Percentiles rank a stretch among this genome's conserved stretches.
Evolutionary conservation across 2,113 vertebrate species (phyloP).

Genomic region (Ctenomys sociabilis): DNA sequence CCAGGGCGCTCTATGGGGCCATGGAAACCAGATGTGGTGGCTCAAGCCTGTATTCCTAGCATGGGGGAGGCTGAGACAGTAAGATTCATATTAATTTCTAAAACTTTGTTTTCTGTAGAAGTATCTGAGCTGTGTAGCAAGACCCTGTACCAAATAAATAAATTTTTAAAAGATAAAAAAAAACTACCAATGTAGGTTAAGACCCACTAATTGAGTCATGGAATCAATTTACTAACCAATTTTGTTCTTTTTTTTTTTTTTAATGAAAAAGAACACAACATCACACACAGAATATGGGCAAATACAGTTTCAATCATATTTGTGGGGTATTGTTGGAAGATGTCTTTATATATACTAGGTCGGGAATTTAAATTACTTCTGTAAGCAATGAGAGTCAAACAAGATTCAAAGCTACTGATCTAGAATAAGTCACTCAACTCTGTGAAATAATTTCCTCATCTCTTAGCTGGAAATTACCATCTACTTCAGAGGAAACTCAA

Average conservation of each 20-base stretch:
- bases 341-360: background rate
- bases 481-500: background rate
- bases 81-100: too few relatives aligned
- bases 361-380: slow-evolving; percentile 52
- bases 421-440: background rate
- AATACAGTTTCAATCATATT: background rate
- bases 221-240: background rate
- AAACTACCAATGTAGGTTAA: background rate
- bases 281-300: background rate
- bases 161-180: background rate
- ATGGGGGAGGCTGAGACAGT: too few relatives aligned
- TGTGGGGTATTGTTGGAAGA: background rate
- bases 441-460: background rate
- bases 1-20: too few relatives aligned
- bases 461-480: slow-evolving; percentile 7
- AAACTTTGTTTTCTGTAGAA: too few relatives aligned
- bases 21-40: too few relatives aligned
- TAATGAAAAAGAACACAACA: background rate
- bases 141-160: too few relatives aligned
- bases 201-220: background rate
- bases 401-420: background rate
- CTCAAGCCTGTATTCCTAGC: too few relatives aligned
- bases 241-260: background rate
- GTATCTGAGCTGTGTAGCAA: too few relatives aligned
- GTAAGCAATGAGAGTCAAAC: background rate